Base-by-base conservation (phyloP, 2,113 vertebrate genomes). In the Rafetus swinhoei region DNA sequence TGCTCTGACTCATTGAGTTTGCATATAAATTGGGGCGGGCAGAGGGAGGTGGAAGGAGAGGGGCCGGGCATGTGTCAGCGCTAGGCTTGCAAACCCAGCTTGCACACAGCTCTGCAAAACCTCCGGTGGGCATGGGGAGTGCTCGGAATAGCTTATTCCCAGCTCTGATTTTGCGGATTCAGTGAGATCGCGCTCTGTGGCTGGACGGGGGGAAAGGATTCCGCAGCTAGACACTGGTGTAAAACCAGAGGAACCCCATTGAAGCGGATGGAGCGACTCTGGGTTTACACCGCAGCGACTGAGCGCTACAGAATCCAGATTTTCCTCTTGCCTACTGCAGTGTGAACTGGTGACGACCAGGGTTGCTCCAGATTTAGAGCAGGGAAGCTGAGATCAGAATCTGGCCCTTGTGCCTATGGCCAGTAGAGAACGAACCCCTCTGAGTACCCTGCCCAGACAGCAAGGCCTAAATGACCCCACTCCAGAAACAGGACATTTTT, bases 1-100 rank as follows among this genome's bases (percentile, higher is more conserved):
- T 86, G 79, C 83, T 93, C 87, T 83, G 57, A 89, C 92, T 93
- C 92, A 93, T 35, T 65, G 79, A 27, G 79, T 86, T 86, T 93
- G 91, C 79, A 89, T 85, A 86, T 82, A 86, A 85, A 88, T 79
- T 7, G 82, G 72, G n/a, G 45, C 77, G 52, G 39, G 24, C 32
- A 27, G 50, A 22, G 50, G 39, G 60, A 14, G 32, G 24, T 11
- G 6, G 35, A 35, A 16, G 35, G 24, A 6, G 22, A 14, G 59
- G 19, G 29, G 29, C 35, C 12, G 39, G 24, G 39, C 22, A 59
- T 53, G n/a, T 45, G 15, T 32, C 21, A 16, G 15, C 13, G 69
- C 72, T 52, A 25, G 25, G 11, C 25, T 27, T 15, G 19, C 39
- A 50, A 77, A 27, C 39, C 39, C 10, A 2, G 39, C 39, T 77